Evolutionary conservation across 2,113 vertebrate genomes (phyloP), one percentile per base, ranked within the genome.

Genomic region (Pontoporia blainvillei): DNA sequence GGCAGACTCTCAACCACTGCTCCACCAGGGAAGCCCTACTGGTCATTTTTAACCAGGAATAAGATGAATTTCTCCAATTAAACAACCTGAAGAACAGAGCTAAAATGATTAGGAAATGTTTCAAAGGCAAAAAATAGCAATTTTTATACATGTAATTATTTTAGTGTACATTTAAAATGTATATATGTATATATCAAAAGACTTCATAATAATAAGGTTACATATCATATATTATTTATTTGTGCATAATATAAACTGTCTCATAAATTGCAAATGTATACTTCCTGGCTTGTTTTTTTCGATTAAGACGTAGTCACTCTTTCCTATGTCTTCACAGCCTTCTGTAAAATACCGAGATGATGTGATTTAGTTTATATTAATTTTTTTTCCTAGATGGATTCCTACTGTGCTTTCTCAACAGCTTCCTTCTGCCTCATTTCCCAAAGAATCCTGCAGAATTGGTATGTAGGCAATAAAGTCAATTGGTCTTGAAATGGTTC

Each of bases 401-500:
- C 94, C 79, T 96, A 87, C 91, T 97, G 92, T 67, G 96, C 62
- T 96, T 96, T 93, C 95, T 94, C 97, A 97, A 79, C 85, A 94
- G 83, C 66, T 90, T 49, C 81, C 44, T 96, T 98, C 83, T 97
- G 94, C 95, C 97, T 97, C 12, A 1, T 96, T 98, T 97, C 72
- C 57, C 96, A 98, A 95, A 95, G 79, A 98, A 73, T 95, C 84
- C 86, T 94, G 78, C 67, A 54, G 97, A 98, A 98, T 94, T 34
- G 39, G 75, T 86, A 18, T 86, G 36, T 34, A 96, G 59, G 91
- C 82, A 97, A 92, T 97, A 96, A 98, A 98, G 66, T 96, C 88
- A 97, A 88, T 84, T 97, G 93, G 41, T 98, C 75, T 98, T 97
- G 97, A 98, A 98, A 97, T 90, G 3, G 61, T 95, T 92, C 90